These are phyloP conservation scores for Pollachius pollachius DNA, from an alignment of 2,113 vertebrate genomes.

Conservation along the genomic window DNA sequence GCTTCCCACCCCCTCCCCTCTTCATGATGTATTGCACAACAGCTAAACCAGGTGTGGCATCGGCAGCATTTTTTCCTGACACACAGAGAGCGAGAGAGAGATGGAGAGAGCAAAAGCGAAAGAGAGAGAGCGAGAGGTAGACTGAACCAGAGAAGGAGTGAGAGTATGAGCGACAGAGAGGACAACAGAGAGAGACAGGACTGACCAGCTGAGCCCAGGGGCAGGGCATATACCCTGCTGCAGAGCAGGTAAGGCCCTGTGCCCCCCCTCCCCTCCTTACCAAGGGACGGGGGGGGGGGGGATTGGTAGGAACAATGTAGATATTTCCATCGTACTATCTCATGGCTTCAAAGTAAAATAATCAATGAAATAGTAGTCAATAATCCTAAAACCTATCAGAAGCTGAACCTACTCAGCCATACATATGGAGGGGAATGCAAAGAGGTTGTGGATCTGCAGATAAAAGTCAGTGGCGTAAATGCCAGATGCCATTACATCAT, in stretches of 20 bases:
- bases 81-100: no score
- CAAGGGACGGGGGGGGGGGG: slow-evolving; percentile 3
- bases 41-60: neutral
- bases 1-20: no score
- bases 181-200: no score
- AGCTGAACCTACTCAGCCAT: slow-evolving; percentile 29
- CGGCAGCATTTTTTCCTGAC: no score
- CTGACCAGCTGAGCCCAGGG: no score
- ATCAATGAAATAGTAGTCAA: no score
- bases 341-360: slow-evolving; percentile 41
- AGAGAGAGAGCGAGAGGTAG: no score
- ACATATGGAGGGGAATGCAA: slow-evolving; percentile 37
- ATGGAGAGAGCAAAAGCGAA: no score
- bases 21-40: neutral
- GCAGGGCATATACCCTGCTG: neutral
- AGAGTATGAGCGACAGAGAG: slow-evolving; percentile 11
- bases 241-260: slow-evolving; percentile 49
- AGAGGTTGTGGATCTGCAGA: slow-evolving; percentile 9
- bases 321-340: slow-evolving; percentile 19
- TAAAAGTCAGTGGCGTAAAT: slow-evolving; percentile 25
- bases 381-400: no score
- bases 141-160: no score
- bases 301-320: slow-evolving; percentile 9
- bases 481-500: slow-evolving; percentile 16
- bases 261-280: slow-evolving; percentile 20